A percentile compares a stretch with the other conserved stretches of the same genome.
phyloP scores from a whole-genome alignment of 2,113 vertebrate genomes.

The Psophia crepitans region DNA sequence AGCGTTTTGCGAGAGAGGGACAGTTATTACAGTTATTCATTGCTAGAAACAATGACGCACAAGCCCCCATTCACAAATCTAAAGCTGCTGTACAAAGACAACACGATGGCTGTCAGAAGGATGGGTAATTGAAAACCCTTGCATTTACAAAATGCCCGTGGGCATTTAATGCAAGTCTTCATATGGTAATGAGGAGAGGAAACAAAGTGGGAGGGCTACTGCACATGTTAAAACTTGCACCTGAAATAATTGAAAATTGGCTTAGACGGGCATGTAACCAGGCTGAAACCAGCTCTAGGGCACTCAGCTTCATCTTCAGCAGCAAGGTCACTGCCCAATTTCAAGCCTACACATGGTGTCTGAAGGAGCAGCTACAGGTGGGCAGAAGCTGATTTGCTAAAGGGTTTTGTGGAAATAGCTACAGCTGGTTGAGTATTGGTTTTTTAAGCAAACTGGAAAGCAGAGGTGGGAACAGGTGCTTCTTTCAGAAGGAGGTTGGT shows the following conservation, averaged over 20 bases:
- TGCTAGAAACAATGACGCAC: neutral
- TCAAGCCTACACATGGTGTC: neutral
- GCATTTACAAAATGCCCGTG: slow-evolving; percentile 52
- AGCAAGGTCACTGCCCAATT: neutral
- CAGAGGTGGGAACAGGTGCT: neutral
- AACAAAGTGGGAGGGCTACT: slow-evolving; percentile 54
- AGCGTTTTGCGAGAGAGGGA: neutral
- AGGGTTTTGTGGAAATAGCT: neutral
- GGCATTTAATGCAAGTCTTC: slow-evolving; percentile 48
- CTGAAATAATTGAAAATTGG: slow-evolving; percentile 63
- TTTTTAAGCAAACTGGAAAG: neutral
- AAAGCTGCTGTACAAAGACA: slow-evolving; percentile 10
- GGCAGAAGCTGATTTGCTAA: neutral
- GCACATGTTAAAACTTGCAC: slow-evolving; percentile 63
- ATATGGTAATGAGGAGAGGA: slow-evolving; percentile 50
- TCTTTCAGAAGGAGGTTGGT: neutral
- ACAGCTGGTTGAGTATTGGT: neutral
- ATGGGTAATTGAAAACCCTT: slow-evolving; percentile 54
- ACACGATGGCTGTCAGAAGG: slow-evolving; percentile 25
- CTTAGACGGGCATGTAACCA: neutral
- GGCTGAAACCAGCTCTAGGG: slow-evolving; percentile 40
- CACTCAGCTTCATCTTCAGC: slow-evolving; percentile 8
- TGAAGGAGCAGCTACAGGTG: slow-evolving; percentile 12
- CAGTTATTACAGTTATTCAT: neutral
- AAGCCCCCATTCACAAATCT: neutral